A percentile compares a stretch with the other conserved stretches of the same genome.
Evolutionary conservation across 1,140 invertebrate species (phyloP).

Genomic region (Chrysoperla carnea): DNA sequence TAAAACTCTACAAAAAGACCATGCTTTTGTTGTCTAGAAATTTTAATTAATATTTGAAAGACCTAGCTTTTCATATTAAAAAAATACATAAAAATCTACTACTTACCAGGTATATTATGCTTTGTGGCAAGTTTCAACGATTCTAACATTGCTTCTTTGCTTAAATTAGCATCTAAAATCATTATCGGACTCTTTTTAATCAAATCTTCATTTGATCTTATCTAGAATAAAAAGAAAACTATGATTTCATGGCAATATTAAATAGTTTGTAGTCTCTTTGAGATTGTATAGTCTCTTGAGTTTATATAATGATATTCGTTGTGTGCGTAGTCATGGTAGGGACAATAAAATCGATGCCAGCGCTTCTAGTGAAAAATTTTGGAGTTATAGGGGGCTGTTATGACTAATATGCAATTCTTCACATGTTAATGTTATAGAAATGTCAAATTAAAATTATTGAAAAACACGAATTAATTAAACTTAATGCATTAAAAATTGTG

Average conservation of each 20-base stretch:
- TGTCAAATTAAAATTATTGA: too few species aligned
- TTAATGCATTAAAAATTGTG: too few species aligned
- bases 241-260: too few species aligned
- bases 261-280: neutral
- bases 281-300: neutral
- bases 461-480: too few species aligned
- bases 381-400: too few species aligned
- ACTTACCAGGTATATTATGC: constrained; percentile 46
- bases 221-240: constrained; percentile 18
- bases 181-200: constrained; percentile 47
- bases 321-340: neutral
- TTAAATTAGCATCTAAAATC: constrained; percentile 66
- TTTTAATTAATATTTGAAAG: neutral
- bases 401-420: too few species aligned
- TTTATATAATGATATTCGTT: neutral
- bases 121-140: constrained; percentile 39
- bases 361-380: too few species aligned
- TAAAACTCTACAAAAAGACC: too few species aligned
- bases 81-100: constrained; percentile 2
- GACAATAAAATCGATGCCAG: too few species aligned
- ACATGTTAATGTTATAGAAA: too few species aligned
- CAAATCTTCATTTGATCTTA: constrained; percentile 27
- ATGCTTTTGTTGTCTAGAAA: neutral
- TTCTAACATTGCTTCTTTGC: constrained; percentile 41
- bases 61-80: neutral